These are phyloP conservation scores for Porites cylindrica DNA, from an alignment of 92 coral and sea anemone genomes.

Conservation along the genomic window DNA sequence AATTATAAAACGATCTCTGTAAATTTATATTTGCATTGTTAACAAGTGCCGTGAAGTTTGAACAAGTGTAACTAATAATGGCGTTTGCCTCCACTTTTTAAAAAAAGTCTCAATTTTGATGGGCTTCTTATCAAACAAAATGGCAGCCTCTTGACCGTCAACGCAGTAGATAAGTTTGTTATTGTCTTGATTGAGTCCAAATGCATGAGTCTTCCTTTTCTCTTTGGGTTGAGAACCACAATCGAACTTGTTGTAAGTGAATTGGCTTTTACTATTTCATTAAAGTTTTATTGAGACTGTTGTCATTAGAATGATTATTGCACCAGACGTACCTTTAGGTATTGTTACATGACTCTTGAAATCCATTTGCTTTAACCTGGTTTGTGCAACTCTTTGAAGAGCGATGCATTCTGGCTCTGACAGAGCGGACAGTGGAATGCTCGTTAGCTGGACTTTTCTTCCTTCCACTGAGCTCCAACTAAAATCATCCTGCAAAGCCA, in stretches of 20 bases:
- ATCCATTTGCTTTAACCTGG: conserved; percentile 85
- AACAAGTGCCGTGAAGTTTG: background rate
- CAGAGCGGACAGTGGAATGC: conserved; percentile 68
- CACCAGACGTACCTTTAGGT: conserved; percentile 77
- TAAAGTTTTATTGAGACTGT: conserved; percentile 10
- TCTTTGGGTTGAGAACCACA: background rate
- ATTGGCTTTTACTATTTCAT: conserved; percentile 12
- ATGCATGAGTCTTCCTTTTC: background rate
- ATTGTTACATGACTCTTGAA: conserved; percentile 89
- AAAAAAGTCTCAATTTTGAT: background rate
- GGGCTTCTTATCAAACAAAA: background rate
- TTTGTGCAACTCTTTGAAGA: conserved; percentile 88
- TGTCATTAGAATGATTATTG: too few relatives aligned
- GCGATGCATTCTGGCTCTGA: conserved; percentile 93
- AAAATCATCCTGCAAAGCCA: conserved; percentile 79
- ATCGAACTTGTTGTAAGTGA: conserved; percentile 13
- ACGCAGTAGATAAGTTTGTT: conserved; percentile 32
- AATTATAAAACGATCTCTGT: conserved; percentile 8
- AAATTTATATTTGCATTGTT: conserved; percentile 1
- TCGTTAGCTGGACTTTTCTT: conserved; percentile 74
- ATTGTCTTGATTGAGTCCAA: conserved; percentile 32
- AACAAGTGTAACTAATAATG: background rate
- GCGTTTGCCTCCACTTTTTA: background rate
- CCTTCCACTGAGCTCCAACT: conserved; percentile 95
- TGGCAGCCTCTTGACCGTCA: conserved; percentile 31